Evolutionary conservation across 2,113 vertebrate species (phyloP).

Genomic region (Ameiurus melas): DNA sequence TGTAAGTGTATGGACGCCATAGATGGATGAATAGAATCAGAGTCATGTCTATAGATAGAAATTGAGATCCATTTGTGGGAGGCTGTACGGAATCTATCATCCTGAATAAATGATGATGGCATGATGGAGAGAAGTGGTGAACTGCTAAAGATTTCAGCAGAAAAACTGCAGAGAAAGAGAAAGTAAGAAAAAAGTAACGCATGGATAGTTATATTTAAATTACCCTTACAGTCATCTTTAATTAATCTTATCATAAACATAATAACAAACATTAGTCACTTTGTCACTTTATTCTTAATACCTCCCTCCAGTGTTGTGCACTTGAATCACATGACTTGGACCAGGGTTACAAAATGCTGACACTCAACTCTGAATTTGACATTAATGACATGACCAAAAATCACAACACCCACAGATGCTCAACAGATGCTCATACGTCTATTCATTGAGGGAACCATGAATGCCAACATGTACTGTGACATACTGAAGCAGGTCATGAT

Average conservation of each 20-base stretch:
- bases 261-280: constrained; percentile 5
- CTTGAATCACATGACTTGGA: neutral
- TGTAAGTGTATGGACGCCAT: constrained; percentile 18
- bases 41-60: constrained; percentile 53
- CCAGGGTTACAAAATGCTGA: neutral
- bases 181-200: neutral
- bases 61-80: constrained; percentile 41
- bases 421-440: too few relatives aligned
- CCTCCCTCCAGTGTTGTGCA: neutral
- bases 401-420: too few relatives aligned
- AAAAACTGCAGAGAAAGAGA: constrained; percentile 30
- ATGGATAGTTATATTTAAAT: constrained; percentile 36
- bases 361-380: neutral
- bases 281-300: neutral
- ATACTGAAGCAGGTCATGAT: too few relatives aligned
- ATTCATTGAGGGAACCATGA: too few relatives aligned
- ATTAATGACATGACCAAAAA: neutral
- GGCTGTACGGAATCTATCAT: constrained; percentile 47
- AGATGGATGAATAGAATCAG: constrained; percentile 42
- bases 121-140: constrained; percentile 31
- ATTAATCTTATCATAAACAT: neutral
- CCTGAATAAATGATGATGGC: constrained; percentile 53
- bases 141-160: constrained; percentile 41
- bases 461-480: too few relatives aligned
- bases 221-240: neutral